Conservation (phyloP, 2,113 vertebrate genomes). For the Paedocypris sp. region DNA sequence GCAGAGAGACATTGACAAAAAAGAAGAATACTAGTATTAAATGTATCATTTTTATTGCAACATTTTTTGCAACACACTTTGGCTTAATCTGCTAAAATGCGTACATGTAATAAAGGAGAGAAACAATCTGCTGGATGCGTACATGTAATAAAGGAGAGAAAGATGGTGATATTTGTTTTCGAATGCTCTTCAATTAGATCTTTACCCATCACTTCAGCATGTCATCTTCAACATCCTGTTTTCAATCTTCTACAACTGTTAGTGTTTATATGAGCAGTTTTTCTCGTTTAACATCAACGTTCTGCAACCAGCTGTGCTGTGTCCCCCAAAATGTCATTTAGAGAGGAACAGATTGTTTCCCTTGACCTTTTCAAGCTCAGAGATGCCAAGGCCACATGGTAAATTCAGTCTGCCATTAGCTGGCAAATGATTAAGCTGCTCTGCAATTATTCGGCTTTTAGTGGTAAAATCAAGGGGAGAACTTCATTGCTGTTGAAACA, state of each 20-base stretch:
- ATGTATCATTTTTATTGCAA: too few species aligned
- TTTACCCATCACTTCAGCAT: not conserved
- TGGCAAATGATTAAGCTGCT: not conserved
- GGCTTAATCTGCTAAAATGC: too few species aligned
- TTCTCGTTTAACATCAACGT: too few species aligned
- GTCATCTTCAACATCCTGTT: not conserved
- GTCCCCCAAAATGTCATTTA: not conserved
- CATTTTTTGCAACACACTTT: too few species aligned
- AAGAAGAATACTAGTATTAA: too few species aligned
- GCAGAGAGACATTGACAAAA: too few species aligned
- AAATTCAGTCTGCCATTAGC: not conserved
- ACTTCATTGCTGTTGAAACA: too few species aligned
- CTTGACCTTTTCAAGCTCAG: not conserved
- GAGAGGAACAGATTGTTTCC: not conserved
- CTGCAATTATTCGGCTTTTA: conserved; percentile 21
- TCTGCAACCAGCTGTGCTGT: not conserved
- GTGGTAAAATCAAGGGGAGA: not conserved
- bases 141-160: too few species aligned
- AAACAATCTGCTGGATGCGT: too few species aligned
- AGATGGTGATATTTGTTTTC: too few species aligned
- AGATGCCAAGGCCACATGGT: not conserved
- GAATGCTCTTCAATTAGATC: too few species aligned
- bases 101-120: too few species aligned
- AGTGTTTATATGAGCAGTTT: not conserved
- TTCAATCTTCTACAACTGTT: not conserved